These are phyloP conservation scores for Drosophila littoralis DNA, from an alignment of 1,140 invertebrate genomes.

Conservation along the genomic window DNA sequence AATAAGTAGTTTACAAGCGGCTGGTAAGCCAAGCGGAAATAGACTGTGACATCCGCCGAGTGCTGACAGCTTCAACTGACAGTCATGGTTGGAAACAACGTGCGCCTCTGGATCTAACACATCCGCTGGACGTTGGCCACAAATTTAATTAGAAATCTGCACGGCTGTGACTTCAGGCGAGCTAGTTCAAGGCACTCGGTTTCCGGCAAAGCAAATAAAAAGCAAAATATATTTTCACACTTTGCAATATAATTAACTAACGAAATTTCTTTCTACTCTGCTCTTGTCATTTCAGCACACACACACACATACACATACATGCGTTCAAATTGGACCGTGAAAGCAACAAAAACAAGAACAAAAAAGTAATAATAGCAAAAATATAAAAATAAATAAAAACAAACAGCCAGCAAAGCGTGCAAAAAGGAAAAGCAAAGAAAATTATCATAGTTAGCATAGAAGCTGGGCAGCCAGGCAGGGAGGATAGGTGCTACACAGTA, in stretches of 20 bases:
- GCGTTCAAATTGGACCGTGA: conserved; percentile 73
- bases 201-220: conserved; percentile 49
- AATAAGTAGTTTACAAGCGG: conserved; percentile 33
- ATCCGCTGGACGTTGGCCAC: conserved; percentile 74
- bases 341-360: conserved; percentile 44
- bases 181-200: conserved; percentile 72
- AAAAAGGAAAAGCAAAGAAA: conserved; percentile 69
- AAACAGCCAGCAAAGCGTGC: conserved; percentile 68
- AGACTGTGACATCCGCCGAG: conserved; percentile 78
- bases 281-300: conserved; percentile 74
- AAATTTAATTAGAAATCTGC: conserved; percentile 76
- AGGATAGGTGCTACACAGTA: conserved; percentile 45
- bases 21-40: conserved; percentile 59
- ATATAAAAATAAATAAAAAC: conserved; percentile 36
- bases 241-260: conserved; percentile 76
- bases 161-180: conserved; percentile 40
- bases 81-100: conserved; percentile 17
- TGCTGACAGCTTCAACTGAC: conserved; percentile 39
- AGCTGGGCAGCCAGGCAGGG: not conserved
- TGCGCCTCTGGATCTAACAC: conserved; percentile 44
- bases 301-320: conserved; percentile 23
- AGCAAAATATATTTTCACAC: conserved; percentile 59
- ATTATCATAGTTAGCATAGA: conserved; percentile 54
- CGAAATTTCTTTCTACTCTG: conserved; percentile 72
- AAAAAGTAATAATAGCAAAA: conserved; percentile 32